Conservation (phyloP, 2,113 vertebrate genomes). For the Ceyx cyanopectus region DNA sequence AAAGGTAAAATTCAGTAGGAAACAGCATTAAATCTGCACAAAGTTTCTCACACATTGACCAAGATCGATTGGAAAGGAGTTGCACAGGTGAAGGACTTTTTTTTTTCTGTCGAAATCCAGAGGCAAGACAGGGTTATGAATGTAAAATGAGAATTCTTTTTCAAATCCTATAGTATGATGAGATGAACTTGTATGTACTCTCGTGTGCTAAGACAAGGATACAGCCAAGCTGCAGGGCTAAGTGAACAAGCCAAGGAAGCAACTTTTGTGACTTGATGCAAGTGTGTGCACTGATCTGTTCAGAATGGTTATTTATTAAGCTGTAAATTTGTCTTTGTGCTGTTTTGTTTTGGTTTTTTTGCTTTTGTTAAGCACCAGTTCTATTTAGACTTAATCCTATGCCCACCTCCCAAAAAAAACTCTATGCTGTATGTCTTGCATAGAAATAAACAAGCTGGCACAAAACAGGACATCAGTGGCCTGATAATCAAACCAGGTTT, state of each 20-base stretch:
- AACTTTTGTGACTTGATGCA: neutral
- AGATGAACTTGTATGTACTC: neutral
- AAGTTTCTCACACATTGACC: neutral
- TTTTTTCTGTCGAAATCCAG: constrained; percentile 4
- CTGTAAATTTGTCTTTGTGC: constrained; percentile 17
- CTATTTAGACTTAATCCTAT: constrained; percentile 59
- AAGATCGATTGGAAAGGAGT: neutral
- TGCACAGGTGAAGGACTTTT: neutral
- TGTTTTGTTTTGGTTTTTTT: constrained; percentile 50
- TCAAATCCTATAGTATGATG: neutral
- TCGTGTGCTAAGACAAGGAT: neutral
- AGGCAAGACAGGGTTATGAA: neutral
- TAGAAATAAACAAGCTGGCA: constrained; percentile 84
- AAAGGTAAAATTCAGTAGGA: constrained; percentile 3
- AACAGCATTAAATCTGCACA: neutral
- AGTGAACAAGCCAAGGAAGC: neutral
- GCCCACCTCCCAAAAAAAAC: constrained; percentile 69
- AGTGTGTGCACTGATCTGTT: constrained; percentile 13
- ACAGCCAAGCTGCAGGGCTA: neutral
- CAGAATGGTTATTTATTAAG: constrained; percentile 41
- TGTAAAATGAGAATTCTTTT: neutral
- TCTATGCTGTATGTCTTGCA: constrained; percentile 83
- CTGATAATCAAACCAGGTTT: constrained; percentile 83
- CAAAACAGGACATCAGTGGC: constrained; percentile 79
- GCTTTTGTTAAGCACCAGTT: constrained; percentile 72